Evolutionary conservation across 2,113 vertebrate genomes (phyloP), one percentile per base, ranked within the genome.

Genomic region (Crotalus horridus): DNA sequence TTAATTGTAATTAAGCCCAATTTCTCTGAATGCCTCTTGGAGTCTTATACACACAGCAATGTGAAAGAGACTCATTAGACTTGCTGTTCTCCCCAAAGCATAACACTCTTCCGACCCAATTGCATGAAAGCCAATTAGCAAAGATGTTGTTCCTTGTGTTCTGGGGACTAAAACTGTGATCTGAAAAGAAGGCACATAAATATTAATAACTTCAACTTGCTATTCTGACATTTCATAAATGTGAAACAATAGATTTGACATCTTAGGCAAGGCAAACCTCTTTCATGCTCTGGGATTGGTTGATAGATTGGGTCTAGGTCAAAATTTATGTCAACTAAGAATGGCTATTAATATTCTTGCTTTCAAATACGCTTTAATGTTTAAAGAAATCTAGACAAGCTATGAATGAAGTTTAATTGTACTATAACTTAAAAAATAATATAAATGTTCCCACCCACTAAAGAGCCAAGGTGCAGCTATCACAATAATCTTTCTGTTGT

Each of bases 111-210:
- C 90, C 55, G 74, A 89, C 74, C 56, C 46, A 46, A 58, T 33
- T 91, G 90, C 88, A 90, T 64, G 56, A 91, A 91, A 91, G 48
- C 55, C 93, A 91, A 89, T 91, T 91, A 93, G 91, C 39, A 90
- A 93, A 93, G 74, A 93, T 64, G 92, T 90, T 93, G 91, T 91
- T 93, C 48, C 20, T 85, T 64, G 21, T 92, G 88, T 93, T 89
- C 87, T 91, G 90, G 74, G 74, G 91, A 64, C 48, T 23, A 61
- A 91, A 58, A 58, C 91, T 91, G 86, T 92, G 90, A 93, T 91
- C 56, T 93, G 59, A 91, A 93, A 85, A 91, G 58, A 88, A 86
- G 56, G 64, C 87, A 89, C 61, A 92, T 92, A 88, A 91, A 94
- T 94, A 92, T 92, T 94, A 91, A 94, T 93, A 90, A 81, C 69